A percentile compares a stretch with the other conserved stretches of the same genome.
Evolutionary conservation across 2,888 invertebrate species (phyloP).

Genomic region (Taenaris catops): DNA sequence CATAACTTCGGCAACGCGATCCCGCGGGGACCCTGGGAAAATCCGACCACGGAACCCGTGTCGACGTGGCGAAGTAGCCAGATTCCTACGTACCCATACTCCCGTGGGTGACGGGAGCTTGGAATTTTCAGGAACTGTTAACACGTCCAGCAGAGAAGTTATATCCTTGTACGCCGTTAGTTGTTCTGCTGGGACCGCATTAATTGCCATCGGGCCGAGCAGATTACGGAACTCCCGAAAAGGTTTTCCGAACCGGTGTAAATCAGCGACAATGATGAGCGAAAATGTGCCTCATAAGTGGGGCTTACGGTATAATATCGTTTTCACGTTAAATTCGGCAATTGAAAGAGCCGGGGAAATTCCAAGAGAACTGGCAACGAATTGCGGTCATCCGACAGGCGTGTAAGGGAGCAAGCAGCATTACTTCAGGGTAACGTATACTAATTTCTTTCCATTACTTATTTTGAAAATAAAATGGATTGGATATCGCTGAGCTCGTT

Average conservation of each 20-base stretch:
- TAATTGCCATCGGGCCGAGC: slow-evolving; percentile 68
- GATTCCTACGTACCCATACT: slow-evolving; percentile 20
- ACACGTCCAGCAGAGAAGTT: slow-evolving; percentile 30
- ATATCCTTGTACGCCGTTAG: slow-evolving; percentile 37
- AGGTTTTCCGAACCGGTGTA: slow-evolving; percentile 52
- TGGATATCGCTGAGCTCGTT: slow-evolving; percentile 13
- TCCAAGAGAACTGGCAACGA: slow-evolving; percentile 27
- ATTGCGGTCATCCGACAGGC: slow-evolving; percentile 44
- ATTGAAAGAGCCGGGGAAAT: slow-evolving; percentile 51
- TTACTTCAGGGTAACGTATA: slow-evolving; percentile 56
- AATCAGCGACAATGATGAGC: slow-evolving; percentile 38
- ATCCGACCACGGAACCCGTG: slow-evolving; percentile 20
- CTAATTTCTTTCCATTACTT: slow-evolving; percentile 48
- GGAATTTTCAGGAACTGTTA: slow-evolving; percentile 21
- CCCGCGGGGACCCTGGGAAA: slow-evolving; percentile 13
- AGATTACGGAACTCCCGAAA: slow-evolving; percentile 58
- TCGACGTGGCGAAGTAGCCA: slow-evolving; percentile 25
- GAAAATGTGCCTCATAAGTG: slow-evolving; percentile 35
- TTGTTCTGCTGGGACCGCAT: slow-evolving; percentile 49
- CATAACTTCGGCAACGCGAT: slow-evolving; percentile 13
- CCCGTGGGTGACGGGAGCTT: slow-evolving; percentile 15
- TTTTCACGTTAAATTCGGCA: slow-evolving; percentile 29
- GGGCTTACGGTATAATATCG: slow-evolving; percentile 35
- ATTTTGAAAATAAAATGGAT: slow-evolving; percentile 23
- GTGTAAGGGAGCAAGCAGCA: slow-evolving; percentile 44